Evolutionary conservation across 2,888 invertebrate species (phyloP), one percentile per base, ranked within the genome.

Genomic region (Carabus problematicus): DNA sequence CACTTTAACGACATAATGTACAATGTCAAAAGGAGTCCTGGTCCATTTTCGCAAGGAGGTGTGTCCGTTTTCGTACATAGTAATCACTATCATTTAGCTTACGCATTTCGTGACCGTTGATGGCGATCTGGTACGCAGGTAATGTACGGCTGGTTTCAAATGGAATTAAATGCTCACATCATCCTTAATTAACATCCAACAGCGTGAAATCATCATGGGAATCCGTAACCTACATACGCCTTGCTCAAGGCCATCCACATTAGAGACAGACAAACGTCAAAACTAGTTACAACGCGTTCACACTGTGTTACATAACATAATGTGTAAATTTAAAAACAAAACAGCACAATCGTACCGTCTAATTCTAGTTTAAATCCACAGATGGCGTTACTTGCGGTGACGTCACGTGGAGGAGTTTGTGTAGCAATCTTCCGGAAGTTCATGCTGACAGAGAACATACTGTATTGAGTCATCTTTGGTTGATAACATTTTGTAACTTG

Each of bases 181-280:
- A 54, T 14, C 39, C n/a, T 54, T 29, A 62, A 62, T 62, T 62
- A 52, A 42, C 61, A 42, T 59, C 39, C n/a, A n/a, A n/a, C 14
- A 11, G 41, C 41, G 16, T 54, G 42, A 12, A 63, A 63, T 40
- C 42, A 54, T 29, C 63, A 63, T 61, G 63, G 63, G 63, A 41
- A 63, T 63, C 14, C 63, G 41, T 63, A 63, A 63, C 63, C 63
- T 54, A 63, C 54, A 63, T 63, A n/a, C 54, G 41, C 12, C 4
- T 1, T 12, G 7, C 7, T n/a, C 61, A 62, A 62, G 61, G 61
- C 47, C 47, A 49, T 12, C 61, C 29, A 62, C 49, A 39, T 39
- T 45, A 45, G 12, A 45, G 1, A 11, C 45, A 42, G n/a, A n/a
- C n/a, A n/a, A n/a, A n/a, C n/a, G n/a, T n/a, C n/a, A 29, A 29